phyloP scores from a whole-genome alignment of 2,113 vertebrate species.

The Tragulus kanchil region DNA sequence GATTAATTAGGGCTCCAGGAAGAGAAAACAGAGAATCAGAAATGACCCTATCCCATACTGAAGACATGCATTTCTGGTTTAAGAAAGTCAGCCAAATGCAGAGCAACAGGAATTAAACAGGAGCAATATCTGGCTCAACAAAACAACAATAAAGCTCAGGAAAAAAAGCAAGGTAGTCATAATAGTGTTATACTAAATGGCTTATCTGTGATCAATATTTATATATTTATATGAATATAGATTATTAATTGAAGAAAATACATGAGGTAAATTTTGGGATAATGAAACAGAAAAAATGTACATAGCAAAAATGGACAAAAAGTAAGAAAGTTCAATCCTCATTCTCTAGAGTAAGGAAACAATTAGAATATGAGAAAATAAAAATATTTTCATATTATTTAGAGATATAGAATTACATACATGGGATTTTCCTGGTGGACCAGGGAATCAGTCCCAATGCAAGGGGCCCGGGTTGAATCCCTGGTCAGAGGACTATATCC shows the following conservation, averaged over 20 bases:
- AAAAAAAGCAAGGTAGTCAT: constrained; percentile 9
- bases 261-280: background rate
- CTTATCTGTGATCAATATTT: background rate
- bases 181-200: background rate
- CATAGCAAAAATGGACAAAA: background rate
- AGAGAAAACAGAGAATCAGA: background rate
- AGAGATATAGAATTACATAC: background rate
- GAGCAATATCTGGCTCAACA: background rate
- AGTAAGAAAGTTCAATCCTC: background rate
- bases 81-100: background rate
- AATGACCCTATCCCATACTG: background rate
- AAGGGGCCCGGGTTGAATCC: too few relatives aligned
- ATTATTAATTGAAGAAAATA: constrained; percentile 32
- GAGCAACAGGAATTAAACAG: background rate
- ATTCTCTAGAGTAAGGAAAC: background rate
- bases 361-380: background rate
- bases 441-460: too few relatives aligned
- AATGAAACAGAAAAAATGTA: background rate
- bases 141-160: background rate
- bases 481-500: too few relatives aligned
- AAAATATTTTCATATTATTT: background rate
- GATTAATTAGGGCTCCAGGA: background rate
- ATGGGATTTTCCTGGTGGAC: too few relatives aligned
- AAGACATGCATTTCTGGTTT: background rate
- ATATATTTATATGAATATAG: background rate